A percentile compares a stretch with the other conserved stretches of the same genome.
phyloP scores from a whole-genome alignment of 2,888 invertebrate genomes.

The Phyllotreta striolata region DNA sequence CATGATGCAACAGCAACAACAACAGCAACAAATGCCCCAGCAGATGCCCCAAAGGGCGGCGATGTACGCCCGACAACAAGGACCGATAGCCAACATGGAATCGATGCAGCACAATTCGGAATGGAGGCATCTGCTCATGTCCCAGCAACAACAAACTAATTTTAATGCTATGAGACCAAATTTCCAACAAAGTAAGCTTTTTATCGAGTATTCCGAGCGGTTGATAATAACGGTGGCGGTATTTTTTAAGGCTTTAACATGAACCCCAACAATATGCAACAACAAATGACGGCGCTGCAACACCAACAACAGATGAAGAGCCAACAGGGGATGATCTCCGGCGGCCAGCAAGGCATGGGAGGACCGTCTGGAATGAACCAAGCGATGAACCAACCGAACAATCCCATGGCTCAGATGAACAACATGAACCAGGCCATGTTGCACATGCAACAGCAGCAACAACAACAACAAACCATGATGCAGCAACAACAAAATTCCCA shows the following conservation, averaged over 20 bases:
- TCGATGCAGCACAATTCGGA: constrained; percentile 64
- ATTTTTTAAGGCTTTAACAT: constrained; percentile 48
- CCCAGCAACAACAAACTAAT: constrained; percentile 62
- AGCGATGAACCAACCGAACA: too few species aligned
- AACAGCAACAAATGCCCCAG: constrained; percentile 62
- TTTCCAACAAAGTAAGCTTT: constrained; percentile 62
- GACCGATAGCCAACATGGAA: constrained; percentile 62
- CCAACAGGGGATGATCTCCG: constrained; percentile 58
- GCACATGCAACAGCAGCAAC: constrained; percentile 63
- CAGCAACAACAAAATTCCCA: constrained; percentile 60
- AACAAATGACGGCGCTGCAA: constrained; percentile 59
- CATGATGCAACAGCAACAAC: constrained; percentile 67
- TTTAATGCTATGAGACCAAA: constrained; percentile 64
- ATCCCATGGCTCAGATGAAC: constrained; percentile 20
- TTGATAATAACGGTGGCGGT: neutral
- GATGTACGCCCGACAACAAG: constrained; percentile 65
- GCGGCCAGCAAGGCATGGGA: constrained; percentile 26
- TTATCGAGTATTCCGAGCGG: neutral
- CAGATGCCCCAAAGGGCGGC: constrained; percentile 54
- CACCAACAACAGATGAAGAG: constrained; percentile 63
- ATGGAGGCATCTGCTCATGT: constrained; percentile 73
- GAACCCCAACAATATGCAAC: constrained; percentile 55
- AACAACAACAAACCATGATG: constrained; percentile 62
- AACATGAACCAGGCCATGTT: constrained; percentile 64
- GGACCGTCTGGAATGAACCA: constrained; percentile 21